Conservation (phyloP, 92 coral and sea anemone species). For the Desmophyllum pertusum region DNA sequence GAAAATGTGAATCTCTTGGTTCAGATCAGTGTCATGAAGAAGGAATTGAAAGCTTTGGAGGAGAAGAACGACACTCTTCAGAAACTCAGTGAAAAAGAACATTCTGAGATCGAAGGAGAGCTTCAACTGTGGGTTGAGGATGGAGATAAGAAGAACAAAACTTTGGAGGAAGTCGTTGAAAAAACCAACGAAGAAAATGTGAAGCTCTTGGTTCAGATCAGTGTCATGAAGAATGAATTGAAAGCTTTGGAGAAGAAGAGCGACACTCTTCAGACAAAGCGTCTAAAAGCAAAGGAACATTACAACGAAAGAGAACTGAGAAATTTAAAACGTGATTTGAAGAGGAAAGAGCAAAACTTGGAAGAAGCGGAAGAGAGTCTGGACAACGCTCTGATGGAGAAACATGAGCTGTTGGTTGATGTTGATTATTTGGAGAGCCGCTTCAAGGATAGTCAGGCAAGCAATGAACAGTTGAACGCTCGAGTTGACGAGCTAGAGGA, state of each 20-base stretch:
- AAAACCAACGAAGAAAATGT: constrained; percentile 6
- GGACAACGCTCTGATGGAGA: not conserved
- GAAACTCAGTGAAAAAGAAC: not conserved
- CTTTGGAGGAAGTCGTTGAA: not conserved
- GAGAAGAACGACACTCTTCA: too few species aligned
- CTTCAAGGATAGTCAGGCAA: not conserved
- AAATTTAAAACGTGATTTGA: constrained; percentile 22
- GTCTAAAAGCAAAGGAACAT: not conserved
- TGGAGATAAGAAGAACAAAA: not conserved
- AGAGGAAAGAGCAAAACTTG: constrained; percentile 9
- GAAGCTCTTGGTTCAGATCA: constrained; percentile 3
- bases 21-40: not conserved
- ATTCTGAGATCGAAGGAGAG: not conserved
- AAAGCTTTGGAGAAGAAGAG: not conserved
- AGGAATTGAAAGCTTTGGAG: not conserved
- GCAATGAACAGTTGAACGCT: not conserved
- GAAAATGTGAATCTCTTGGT: not conserved
- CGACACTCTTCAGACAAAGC: not conserved
- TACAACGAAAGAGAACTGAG: constrained; percentile 30
- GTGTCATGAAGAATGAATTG: not conserved
- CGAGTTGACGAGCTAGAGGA: not conserved
- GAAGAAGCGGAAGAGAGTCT: not conserved
- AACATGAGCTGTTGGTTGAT: not conserved
- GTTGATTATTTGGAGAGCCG: constrained; percentile 5
- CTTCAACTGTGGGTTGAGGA: constrained; percentile 11